These are phyloP conservation scores for Drosophila nigricruria DNA, from an alignment of 2,888 invertebrate species.

Conservation along the genomic window DNA sequence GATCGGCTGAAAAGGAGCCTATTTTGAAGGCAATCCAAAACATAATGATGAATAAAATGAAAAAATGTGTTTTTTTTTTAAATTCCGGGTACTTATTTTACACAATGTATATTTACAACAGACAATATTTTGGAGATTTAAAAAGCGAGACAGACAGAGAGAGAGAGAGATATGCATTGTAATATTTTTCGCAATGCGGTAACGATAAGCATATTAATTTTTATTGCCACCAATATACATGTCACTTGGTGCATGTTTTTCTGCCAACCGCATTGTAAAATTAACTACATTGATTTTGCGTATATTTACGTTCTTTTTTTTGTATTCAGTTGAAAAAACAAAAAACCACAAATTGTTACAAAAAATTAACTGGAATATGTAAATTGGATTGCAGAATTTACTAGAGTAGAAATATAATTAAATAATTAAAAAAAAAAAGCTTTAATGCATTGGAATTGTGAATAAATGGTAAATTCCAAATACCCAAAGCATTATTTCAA, in stretches of 20 bases:
- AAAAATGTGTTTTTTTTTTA: too few relatives aligned
- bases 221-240: constrained; percentile 11
- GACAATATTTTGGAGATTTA: too few relatives aligned
- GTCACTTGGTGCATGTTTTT: constrained; percentile 10
- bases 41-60: too few relatives aligned
- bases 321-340: constrained; percentile 23
- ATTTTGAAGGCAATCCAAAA: too few relatives aligned
- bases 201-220: constrained; percentile 9
- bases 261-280: constrained; percentile 61
- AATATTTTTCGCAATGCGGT: constrained; percentile 3
- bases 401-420: not conserved
- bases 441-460: not conserved
- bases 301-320: constrained; percentile 38
- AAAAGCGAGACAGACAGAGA: too few relatives aligned
- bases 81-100: too few relatives aligned
- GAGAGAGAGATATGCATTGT: not conserved
- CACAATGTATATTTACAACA: too few relatives aligned
- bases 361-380: not conserved
- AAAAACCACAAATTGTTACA: constrained; percentile 37
- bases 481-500: too few relatives aligned
- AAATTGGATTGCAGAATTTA: not conserved
- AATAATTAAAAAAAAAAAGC: not conserved
- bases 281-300: constrained; percentile 56
- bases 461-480: not conserved
- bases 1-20: too few relatives aligned